Base-by-base conservation (phyloP, 2,888 invertebrate genomes). In the Xestia xanthographa region DNA sequence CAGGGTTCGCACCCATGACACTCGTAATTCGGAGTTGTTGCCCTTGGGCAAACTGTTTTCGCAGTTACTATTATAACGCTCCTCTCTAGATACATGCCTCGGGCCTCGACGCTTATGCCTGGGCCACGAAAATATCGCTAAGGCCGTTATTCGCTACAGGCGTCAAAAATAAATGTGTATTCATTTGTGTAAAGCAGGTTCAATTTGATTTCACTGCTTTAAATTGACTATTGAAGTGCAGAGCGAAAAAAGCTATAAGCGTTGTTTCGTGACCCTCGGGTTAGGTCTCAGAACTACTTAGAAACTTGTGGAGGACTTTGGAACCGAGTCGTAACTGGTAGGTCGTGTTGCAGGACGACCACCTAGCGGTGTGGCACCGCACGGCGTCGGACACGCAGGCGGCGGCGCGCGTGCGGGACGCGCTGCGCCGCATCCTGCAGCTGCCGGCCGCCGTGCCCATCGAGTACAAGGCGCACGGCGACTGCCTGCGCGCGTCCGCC, bases 281-380 rank as follows among this genome's bases (percentile, higher is more conserved):
- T 34, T 34, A 22, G 50, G 22, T 22, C 1, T n/a, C 50, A 50
- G 50, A 22, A 4, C 1, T 53, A n/a, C 11, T 53, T 53, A n/a
- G 4, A 4, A n/a, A 12, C 0, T 53, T 5, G n/a, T n/a, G n/a
- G 53, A n/a, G 1, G 26, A 14, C 2, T 38, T 6, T 14, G n/a
- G 26, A 26, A 14, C 2, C 0, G 1, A n/a, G 9, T 26, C 5
- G 65, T 65, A 66, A 66, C 43, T 1, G 5, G 26, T 12, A 3
- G 2, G 29, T 1, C 20, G 29, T 69, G n/a, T 63, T 58, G 8
- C 92, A 99, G 98, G 99, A 99, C 96, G 99, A 99, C 93, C 98
- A 99, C 93, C 97, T 99, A 91, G 99, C 99, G 86, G 98, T 99
- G 90, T 99, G 99, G 99, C 99, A 99, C 96, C 98, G 98, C 94